A percentile compares a stretch with the other conserved stretches of the same genome.
Conservation (phyloP, 2,888 invertebrate genomes). For the Microplitis manilae region DNA sequence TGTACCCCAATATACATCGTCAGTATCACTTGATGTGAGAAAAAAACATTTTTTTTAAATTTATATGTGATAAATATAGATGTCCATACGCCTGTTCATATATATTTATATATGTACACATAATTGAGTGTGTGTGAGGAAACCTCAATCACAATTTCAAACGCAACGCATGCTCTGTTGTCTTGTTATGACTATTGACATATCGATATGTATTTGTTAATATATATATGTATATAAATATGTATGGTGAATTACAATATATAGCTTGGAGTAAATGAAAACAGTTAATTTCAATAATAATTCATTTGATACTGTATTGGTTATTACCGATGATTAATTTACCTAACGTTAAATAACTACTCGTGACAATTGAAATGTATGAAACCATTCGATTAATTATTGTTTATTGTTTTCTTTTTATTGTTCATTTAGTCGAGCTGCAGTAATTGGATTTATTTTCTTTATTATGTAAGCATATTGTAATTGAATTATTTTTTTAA, state of each 20-base stretch:
- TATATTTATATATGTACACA: not conserved
- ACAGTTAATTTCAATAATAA: conserved; percentile 20
- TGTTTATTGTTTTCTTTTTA: not conserved
- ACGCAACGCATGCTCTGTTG: conserved; percentile 16
- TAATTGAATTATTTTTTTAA: too few relatives aligned
- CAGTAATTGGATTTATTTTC: not conserved
- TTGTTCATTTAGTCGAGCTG: not conserved
- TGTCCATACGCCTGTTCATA: not conserved
- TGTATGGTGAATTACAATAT: not conserved
- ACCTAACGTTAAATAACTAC: conserved; percentile 4
- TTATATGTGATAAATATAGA: not conserved
- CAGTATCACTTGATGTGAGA: not conserved
- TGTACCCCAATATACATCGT: not conserved
- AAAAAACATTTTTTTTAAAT: not conserved
- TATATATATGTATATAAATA: not conserved
- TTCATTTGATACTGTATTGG: conserved; percentile 18
- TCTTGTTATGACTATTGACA: conserved; percentile 11
- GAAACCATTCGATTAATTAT: not conserved
- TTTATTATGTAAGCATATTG: not conserved
- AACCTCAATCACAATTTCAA: conserved; percentile 19
- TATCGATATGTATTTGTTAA: not conserved
- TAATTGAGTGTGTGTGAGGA: not conserved
- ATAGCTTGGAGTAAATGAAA: conserved; percentile 15
- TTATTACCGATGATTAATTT: conserved; percentile 23
- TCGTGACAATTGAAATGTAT: not conserved